Conservation (phyloP, 2,888 invertebrate species). For the Drosophila anomalata region DNA sequence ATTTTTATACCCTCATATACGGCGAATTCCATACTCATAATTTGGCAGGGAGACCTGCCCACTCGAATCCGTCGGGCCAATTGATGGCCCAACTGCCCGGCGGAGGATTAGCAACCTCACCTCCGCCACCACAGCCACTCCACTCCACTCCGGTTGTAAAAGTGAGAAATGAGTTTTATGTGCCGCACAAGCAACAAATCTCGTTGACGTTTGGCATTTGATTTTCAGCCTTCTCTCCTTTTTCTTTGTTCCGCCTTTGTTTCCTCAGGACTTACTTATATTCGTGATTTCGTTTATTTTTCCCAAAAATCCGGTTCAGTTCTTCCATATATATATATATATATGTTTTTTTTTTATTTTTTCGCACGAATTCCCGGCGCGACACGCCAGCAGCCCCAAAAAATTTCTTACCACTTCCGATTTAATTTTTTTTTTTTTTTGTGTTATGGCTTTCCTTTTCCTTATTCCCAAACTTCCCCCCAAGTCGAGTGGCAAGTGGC, state of each 20-base stretch:
- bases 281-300: constrained; percentile 52
- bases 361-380: constrained; percentile 43
- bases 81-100: constrained; percentile 27
- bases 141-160: constrained; percentile 22
- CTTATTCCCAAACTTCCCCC: constrained; percentile 14
- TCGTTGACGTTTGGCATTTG: constrained; percentile 47
- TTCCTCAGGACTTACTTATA: constrained; percentile 34
- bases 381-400: constrained; percentile 36
- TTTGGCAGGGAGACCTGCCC: constrained; percentile 24
- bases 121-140: constrained; percentile 10
- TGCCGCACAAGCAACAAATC: constrained; percentile 44
- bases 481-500: neutral
- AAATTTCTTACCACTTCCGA: constrained; percentile 43
- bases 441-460: constrained; percentile 24
- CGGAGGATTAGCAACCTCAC: constrained; percentile 30
- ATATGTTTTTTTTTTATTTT: constrained; percentile 22
- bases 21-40: constrained; percentile 33
- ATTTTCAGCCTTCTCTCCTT: constrained; percentile 31
- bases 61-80: constrained; percentile 31
- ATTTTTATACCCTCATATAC: constrained; percentile 4
- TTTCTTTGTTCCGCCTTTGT: constrained; percentile 25
- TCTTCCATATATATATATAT: constrained; percentile 15
- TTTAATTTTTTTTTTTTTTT: constrained; percentile 41
- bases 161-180: constrained; percentile 43
- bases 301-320: constrained; percentile 24